Base-by-base conservation (phyloP, 2,888 invertebrate genomes). In the Tetropium fuscum region DNA sequence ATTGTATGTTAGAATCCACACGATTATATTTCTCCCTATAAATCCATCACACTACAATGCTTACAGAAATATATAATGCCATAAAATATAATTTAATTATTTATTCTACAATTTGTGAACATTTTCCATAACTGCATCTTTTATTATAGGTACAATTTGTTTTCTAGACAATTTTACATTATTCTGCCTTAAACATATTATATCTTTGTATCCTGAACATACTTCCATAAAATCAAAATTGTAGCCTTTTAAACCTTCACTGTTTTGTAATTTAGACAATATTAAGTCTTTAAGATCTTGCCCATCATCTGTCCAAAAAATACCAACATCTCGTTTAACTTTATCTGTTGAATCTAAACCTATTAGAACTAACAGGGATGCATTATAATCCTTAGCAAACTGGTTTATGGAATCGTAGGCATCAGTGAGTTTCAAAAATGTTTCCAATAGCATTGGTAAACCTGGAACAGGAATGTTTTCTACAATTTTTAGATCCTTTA, bases 401-500 rank as follows among this genome's bases (percentile, higher is more conserved):
- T 82, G 80, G 7, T 73, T 68, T 1, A 91, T 75, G 1, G 87
- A 85, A 3, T 81, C 71, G 3, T 82, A 69, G 0, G 85, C 86
- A 25, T 80, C 82, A 0, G 82, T 77, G 49, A 83, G 78, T 53
- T 80, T 74, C 0, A 89, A 77, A 74, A 85, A 88, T 40, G 86
- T 83, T 84, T 87, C 82, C 2, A 89, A 86, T 1, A 89, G 78
- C 74, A 90, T 84, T 0, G 91, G 90, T 10, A 92, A 78, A 72
- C 85, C 84, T 0, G 83, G 85, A 7, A 84, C 80, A 15, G 83
- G 73, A 0, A 85, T 77, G 22, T 85, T 83, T 2, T 84, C 84
- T 0, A 90, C 77, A 0, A 89, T 74, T 83, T 95, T 95, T 45
- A 90, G 81, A 75, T 95, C 95, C 77, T 91, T 93, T 53, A 86